Evolutionary conservation across 2,888 invertebrate genomes (phyloP), one percentile per base, ranked within the genome.

Genomic region (Dexiosoma caninum): DNA sequence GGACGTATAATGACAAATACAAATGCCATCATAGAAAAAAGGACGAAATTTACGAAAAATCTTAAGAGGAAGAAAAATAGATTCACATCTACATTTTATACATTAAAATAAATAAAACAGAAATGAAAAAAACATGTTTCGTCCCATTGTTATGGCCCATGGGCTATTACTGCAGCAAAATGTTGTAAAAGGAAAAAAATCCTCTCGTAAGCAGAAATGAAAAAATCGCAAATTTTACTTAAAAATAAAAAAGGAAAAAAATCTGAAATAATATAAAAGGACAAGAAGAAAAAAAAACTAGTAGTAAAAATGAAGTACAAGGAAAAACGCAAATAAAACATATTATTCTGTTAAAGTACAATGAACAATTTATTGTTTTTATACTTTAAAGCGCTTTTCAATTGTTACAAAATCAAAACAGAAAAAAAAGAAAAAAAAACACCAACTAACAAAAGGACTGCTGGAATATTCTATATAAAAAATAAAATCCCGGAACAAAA

Each of bases 301-400:
- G 67, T 21, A 57, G 40, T 16, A 57, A 57, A 46, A 57, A 35
- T 30, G 8, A 30, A 57, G 10, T 19, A 49, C 9, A 60, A 67
- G 14, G 16, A 16, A 37, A 10, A 12, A 35, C 4, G 9, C 8
- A 44, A 19, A 44, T 1, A 44, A 44, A 44, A 19, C 9, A 16
- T 19, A 59, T 27, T 8, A 2, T 57, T 23, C 32, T 60, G 84
- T 85, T 82, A 84, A 83, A 86, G 86, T 85, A 85, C 85, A 87
- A 87, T 87, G 86, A 87, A 86, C 87, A 84, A 87, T 87, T 86
- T 87, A 87, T 87, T 85, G 85, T 85, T 87, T 86, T 87, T 85
- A 87, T 87, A 85, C 87, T 84, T 85, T 82, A 85, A 87, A 87
- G 85, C 85, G 87, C 85, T 87, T 87, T 87, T 86, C 87, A 87